A percentile compares a stretch with the other conserved stretches of the same genome.
Conservation (phyloP, 2,888 invertebrate species). For the Boloria selene region DNA sequence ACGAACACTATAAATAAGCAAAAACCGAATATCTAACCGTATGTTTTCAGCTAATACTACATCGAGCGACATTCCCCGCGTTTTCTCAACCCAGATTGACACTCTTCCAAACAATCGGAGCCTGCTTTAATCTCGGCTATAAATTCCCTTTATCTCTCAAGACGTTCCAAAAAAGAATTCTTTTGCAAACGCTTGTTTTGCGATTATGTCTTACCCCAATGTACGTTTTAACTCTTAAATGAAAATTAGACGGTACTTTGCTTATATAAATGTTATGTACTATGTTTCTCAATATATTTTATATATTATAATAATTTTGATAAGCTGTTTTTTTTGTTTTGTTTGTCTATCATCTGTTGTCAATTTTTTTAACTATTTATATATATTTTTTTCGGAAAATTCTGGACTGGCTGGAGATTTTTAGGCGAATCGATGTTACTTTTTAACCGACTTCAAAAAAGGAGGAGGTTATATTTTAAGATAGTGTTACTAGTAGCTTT, state of each 20-base stretch:
- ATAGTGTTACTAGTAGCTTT: too few relatives aligned
- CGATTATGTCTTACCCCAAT: conserved; percentile 46
- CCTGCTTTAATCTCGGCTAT: conserved; percentile 72
- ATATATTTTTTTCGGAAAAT: too few relatives aligned
- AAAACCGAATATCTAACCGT: conserved; percentile 7
- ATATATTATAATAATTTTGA: background rate
- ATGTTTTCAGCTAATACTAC: conserved; percentile 35
- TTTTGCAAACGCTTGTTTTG: conserved; percentile 51
- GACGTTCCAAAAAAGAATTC: conserved; percentile 52
- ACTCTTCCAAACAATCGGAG: conserved; percentile 65
- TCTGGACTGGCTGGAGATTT: too few relatives aligned
- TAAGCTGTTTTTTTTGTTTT: background rate
- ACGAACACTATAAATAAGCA: background rate
- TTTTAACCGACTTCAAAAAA: too few relatives aligned
- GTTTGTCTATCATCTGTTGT: too few relatives aligned
- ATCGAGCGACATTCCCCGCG: conserved; percentile 46
- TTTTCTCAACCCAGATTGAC: conserved; percentile 63
- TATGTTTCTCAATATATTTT: background rate
- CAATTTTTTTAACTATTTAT: too few relatives aligned
- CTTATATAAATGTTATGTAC: conserved; percentile 5
- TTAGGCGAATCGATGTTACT: too few relatives aligned
- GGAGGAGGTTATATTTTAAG: too few relatives aligned
- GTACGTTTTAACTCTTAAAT: conserved; percentile 23
- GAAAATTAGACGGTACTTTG: conserved; percentile 18
- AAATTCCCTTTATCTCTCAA: conserved; percentile 72